Evolutionary conservation across 2,797 vertebrate genomes (phyloP), one percentile per base, ranked within the genome.

Genomic region (Artibeus lituratus): DNA sequence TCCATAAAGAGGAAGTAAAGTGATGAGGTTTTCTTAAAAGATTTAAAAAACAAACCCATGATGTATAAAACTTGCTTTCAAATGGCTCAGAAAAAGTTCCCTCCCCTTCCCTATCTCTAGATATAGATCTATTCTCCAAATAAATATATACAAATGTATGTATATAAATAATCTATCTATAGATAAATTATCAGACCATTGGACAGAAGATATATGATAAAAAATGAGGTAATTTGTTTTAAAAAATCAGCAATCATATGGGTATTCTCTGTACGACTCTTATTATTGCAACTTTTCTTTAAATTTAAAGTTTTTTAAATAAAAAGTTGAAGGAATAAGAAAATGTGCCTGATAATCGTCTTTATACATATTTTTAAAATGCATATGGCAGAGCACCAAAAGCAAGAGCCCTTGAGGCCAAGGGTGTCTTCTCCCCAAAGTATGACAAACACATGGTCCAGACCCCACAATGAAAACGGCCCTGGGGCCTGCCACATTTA

Each of bases 201-300:
- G 62, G n/a, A 51, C 59, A 80, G 22, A 94, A n/a, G 67, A 84
- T n/a, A 77, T 67, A 89, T 39, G 70, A 94, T 77, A 90, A 77
- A 94, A 84, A 77, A 77, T 35, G n/a, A 90, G 9, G n/a, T 77
- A 90, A 83, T 70, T 49, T 76, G 42, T 74, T 53, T 47, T 26
- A 87, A 85, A 87, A 87, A 81, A 62, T 16, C 2, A 42, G 15
- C 84, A 77, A 90, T 51, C 26, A 51, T 42, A 90, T n/a, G 59
- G 24, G 59, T 53, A 44, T 67, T 89, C 24, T 94, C 44, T 77
- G 67, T 47, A 49, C 59, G 67, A n/a, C 77, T 84, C 51, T 76
- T 76, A 49, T 39, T 94, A 81, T 21, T 70, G 49, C 15, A 90
- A 84, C 39, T 84, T 83, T 87, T 65, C 49, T 74, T 14, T 69